Evolutionary conservation across 2,797 vertebrate species (phyloP).

Genomic region (Dermochelys coriacea): DNA sequence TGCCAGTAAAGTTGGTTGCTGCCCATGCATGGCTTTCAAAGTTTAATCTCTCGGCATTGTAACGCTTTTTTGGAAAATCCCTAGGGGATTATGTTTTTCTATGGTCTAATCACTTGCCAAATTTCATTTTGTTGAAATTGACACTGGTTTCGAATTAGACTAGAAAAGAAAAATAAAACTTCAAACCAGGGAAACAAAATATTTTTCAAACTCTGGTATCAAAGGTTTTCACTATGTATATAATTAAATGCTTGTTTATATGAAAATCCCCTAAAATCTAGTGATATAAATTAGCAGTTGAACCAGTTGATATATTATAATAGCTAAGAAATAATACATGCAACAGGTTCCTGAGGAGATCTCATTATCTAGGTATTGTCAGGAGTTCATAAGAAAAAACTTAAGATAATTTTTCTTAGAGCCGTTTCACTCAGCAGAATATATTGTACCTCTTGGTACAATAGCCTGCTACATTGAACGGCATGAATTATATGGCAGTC

Average conservation of each 20-base stretch:
- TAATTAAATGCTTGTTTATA: constrained; percentile 1
- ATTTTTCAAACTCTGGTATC: constrained; percentile 8
- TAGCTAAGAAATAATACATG: not conserved
- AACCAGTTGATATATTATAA: not conserved
- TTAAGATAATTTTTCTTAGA: not conserved
- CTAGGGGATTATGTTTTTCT: constrained; percentile 57
- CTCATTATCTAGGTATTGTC: not conserved
- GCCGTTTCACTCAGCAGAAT: not conserved
- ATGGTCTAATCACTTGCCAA: constrained; percentile 61
- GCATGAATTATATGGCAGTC: not conserved
- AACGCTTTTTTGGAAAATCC: constrained; percentile 62
- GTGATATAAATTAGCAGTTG: not conserved
- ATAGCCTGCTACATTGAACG: not conserved
- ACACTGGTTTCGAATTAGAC: constrained; percentile 39
- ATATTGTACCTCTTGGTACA: not conserved
- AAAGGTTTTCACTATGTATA: not conserved
- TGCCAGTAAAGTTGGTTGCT: constrained; percentile 47
- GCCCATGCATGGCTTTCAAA: constrained; percentile 50
- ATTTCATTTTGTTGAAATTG: constrained; percentile 74
- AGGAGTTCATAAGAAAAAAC: not conserved
- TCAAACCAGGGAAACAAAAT: constrained; percentile 15
- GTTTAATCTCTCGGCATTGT: constrained; percentile 68
- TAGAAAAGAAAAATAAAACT: not conserved
- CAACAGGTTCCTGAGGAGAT: not conserved
- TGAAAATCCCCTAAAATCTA: not conserved